Conservation (phyloP, 2,113 vertebrate species). For the Rana temporaria region DNA sequence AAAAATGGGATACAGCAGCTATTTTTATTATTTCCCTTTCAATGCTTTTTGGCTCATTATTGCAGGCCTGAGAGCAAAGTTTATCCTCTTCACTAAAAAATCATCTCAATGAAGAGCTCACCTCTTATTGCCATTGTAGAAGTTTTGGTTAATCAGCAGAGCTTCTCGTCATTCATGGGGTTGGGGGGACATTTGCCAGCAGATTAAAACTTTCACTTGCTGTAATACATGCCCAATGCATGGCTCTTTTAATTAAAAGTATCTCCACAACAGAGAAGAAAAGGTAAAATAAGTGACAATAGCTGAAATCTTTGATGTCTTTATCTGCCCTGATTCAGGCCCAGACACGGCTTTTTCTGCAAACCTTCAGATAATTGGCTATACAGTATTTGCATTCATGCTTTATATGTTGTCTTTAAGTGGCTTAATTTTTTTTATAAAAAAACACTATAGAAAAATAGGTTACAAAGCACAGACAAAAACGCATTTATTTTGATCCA, state of each 20-base stretch:
- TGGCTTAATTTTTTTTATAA: no score
- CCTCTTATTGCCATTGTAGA: no score
- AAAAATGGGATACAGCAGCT: no score
- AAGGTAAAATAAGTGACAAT: background rate
- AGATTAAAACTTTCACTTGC: background rate
- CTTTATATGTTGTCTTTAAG: background rate
- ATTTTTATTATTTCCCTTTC: no score
- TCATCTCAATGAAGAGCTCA: no score
- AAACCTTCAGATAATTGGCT: slow-evolving; percentile 8
- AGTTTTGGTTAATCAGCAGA: no score
- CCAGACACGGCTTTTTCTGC: background rate
- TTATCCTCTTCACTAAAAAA: no score
- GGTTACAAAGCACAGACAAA: no score
- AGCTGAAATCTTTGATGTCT: slow-evolving; percentile 20
- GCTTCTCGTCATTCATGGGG: background rate
- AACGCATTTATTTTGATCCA: no score
- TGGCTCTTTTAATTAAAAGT: slow-evolving; percentile 8
- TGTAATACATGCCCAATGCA: background rate
- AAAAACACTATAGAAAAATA: no score
- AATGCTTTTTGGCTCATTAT: no score
- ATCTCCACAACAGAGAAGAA: background rate
- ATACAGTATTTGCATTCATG: slow-evolving; percentile 8
- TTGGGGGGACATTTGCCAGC: background rate
- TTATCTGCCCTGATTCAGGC: slow-evolving; percentile 21
- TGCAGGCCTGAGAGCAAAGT: no score